Evolutionary conservation across 2,113 vertebrate genomes (phyloP), one percentile per base, ranked within the genome.

Genomic region (Carassius auratus): DNA sequence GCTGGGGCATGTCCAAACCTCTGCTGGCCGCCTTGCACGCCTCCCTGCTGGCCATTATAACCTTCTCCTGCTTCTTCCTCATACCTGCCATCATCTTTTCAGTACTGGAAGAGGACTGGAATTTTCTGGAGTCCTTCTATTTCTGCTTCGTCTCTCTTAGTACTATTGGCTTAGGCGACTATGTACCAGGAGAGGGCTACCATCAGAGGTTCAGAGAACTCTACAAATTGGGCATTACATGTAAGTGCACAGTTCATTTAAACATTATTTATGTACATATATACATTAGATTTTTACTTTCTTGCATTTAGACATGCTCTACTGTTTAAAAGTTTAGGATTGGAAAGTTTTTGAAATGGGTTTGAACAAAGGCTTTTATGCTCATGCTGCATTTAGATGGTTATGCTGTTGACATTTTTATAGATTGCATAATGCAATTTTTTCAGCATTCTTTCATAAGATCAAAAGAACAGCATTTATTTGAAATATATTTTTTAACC

Each of bases 121-220:
- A 97, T 94, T 99, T 97, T 88, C 93, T 99, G 76, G 97, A 99
- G 79, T 97, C 98, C 1, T 95, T 99, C 87, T 99, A 99, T 88
- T 99, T 99, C 85, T 99, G 98, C 87, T 99, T 99, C 89, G 99
- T 99, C 92, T 99, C 98, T 14, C 94, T 99, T 87, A 98, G 97
- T 79, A 99, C 98, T 89, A 99, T 99, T 30, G 98, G 98, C 82
- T 95, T 99, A 0, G 98, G 98, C 2, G 98, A 99, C 90, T 99
- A 99, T 0, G 97, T 99, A n/a, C 98, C 98, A 0, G 98, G 98
- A 81, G 96, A 99, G 91, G 96, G 94, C 75, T 94, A 96, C 86
- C 96, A 93, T 85, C 95, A 96, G 86, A 95, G 92, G 86, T 95
- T 94, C 89, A 85, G 96, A 61, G 93, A 96, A 45, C 92, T 99